Conservation (phyloP, 2,797 vertebrate genomes). For the Glossophaga mutica region DNA sequence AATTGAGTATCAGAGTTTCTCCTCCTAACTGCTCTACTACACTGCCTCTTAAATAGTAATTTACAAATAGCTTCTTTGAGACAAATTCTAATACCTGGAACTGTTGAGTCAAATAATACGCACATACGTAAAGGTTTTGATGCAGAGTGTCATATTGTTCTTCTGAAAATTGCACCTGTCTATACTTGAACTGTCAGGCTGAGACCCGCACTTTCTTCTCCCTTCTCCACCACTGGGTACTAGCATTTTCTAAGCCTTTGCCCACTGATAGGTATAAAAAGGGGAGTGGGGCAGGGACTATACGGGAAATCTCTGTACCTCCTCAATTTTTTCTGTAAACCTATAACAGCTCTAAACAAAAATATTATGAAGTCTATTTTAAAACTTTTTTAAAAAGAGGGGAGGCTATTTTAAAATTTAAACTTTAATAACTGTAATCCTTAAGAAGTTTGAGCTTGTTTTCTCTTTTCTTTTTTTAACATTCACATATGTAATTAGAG, state of each 20-base stretch:
- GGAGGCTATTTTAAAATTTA: neutral
- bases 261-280: neutral
- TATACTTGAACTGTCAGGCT: neutral
- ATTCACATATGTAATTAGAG: constrained; percentile 58
- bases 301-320: neutral
- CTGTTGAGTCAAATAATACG: neutral
- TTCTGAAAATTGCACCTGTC: neutral
- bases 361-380: neutral
- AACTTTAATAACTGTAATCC: neutral
- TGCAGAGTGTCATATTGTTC: neutral
- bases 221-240: neutral
- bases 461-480: neutral
- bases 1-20: neutral
- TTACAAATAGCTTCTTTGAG: neutral
- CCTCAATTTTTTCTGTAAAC: neutral
- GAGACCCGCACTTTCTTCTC: neutral
- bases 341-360: neutral
- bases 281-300: neutral
- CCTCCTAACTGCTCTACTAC: neutral
- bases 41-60: neutral
- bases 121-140: neutral
- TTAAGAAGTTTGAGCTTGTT: neutral
- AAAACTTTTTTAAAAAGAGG: neutral
- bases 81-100: neutral
- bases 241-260: neutral